Conservation (phyloP, 1,140 invertebrate species). For the Neodiprion fabricii region DNA sequence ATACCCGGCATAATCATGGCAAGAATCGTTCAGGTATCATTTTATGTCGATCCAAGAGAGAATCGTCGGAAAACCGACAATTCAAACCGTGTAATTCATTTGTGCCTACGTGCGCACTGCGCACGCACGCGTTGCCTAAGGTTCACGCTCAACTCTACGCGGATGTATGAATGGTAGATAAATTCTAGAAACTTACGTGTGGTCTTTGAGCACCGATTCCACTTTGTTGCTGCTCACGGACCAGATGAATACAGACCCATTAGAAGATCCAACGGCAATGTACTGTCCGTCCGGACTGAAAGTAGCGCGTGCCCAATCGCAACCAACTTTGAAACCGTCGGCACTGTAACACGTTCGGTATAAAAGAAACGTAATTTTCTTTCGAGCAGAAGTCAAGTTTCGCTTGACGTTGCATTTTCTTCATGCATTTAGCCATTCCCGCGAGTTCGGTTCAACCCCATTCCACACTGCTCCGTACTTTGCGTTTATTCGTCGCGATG, state of each 20-base stretch:
- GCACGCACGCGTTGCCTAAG: no score
- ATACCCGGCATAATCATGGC: no score
- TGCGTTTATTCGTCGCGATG: no score
- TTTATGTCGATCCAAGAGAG: no score
- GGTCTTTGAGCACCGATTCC: slow-evolving; percentile 86
- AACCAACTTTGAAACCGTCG: slow-evolving; percentile 93
- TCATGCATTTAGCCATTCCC: background rate
- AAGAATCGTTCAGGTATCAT: no score
- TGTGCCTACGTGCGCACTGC: no score
- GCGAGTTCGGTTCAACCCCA: no score
- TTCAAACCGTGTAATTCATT: no score
- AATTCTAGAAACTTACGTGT: slow-evolving; percentile 72
- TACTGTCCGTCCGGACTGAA: slow-evolving; percentile 92
- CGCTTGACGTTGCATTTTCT: background rate
- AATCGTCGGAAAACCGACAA: no score
- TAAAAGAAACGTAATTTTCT: background rate
- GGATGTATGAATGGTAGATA: no score
- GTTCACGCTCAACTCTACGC: no score
- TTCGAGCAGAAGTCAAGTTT: background rate
- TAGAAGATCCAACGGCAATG: slow-evolving; percentile 87
- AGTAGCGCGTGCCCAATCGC: slow-evolving; percentile 90
- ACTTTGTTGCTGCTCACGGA: slow-evolving; percentile 79
- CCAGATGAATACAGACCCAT: slow-evolving; percentile 94
- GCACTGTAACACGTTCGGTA: slow-evolving; percentile 68
- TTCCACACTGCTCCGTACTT: no score